Evolutionary conservation across 2,113 vertebrate genomes (phyloP).

Genomic region (Alligator mississippiensis): DNA sequence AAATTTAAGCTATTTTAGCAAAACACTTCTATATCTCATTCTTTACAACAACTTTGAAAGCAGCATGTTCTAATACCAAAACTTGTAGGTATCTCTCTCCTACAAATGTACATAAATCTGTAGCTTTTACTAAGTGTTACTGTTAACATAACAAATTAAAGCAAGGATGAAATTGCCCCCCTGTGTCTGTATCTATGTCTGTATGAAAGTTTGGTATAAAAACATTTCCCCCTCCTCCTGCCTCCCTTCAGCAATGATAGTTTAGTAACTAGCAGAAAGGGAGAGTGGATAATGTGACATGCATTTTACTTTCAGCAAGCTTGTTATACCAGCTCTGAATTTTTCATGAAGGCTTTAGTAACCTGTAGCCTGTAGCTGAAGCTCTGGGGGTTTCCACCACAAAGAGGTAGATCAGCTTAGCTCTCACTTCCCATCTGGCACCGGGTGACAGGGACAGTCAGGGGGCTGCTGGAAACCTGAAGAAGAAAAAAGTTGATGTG

Average conservation of each 20-base stretch:
- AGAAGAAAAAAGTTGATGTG: slow-evolving; percentile 82
- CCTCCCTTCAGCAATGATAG: slow-evolving; percentile 11
- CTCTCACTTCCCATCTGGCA: slow-evolving; percentile 99
- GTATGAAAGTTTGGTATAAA: neutral
- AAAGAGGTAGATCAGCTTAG: slow-evolving; percentile 96
- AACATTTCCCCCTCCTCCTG: neutral
- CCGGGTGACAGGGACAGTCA: slow-evolving; percentile 88
- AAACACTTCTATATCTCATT: neutral
- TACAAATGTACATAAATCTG: neutral
- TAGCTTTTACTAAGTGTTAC: neutral
- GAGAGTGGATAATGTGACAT: slow-evolving; percentile 85
- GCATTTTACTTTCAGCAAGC: slow-evolving; percentile 84
- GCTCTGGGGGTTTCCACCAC: slow-evolving; percentile 95
- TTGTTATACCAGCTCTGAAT: slow-evolving; percentile 92
- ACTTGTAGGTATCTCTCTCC: neutral
- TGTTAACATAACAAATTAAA: neutral
- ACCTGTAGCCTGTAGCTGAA: slow-evolving; percentile 86
- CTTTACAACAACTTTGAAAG: neutral
- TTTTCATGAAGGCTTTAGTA: slow-evolving; percentile 93
- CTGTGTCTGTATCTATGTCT: neutral
- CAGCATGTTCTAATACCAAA: neutral
- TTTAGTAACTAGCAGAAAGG: slow-evolving; percentile 65
- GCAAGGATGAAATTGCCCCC: neutral
- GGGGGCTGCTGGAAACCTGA: slow-evolving; percentile 85
- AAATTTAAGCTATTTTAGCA: neutral